A percentile compares a stretch with the other conserved stretches of the same genome.
Conservation (phyloP, 2,113 vertebrate genomes). For the Melanerpes aurifrons region DNA sequence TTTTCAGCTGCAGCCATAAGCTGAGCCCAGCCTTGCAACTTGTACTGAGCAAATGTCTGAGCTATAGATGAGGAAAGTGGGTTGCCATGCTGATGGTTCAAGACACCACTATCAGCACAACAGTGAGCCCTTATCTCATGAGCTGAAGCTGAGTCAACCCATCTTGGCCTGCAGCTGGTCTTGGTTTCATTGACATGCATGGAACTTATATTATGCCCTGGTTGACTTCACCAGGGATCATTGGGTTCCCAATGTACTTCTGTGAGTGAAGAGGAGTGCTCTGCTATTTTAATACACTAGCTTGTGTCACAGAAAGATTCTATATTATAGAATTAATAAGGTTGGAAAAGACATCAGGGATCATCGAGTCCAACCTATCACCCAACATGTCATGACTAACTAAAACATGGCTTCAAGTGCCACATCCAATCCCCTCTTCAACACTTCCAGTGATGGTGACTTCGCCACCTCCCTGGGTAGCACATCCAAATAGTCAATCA, state of each 20-base stretch:
- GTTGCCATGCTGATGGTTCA: not conserved
- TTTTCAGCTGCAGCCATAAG: not conserved
- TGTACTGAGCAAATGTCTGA: fast-evolving
- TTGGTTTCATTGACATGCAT: not conserved
- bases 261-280: not conserved
- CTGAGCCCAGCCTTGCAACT: not conserved
- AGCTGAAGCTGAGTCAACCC: not conserved
- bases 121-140: not conserved
- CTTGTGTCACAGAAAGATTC: not conserved
- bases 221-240: not conserved
- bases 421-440: too few species aligned
- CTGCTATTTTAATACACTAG: not conserved
- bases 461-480: too few species aligned
- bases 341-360: too few species aligned
- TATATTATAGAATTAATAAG: not conserved
- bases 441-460: too few species aligned
- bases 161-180: not conserved
- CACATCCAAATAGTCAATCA: too few species aligned
- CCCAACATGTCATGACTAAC: too few species aligned
- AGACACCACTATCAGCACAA: not conserved
- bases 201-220: not conserved
- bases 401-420: too few species aligned
- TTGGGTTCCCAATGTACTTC: not conserved
- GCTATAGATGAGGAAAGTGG: not conserved
- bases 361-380: too few species aligned